Evolutionary conservation across 1,140 invertebrate genomes (phyloP).

Genomic region (Aphelinus certus): DNA sequence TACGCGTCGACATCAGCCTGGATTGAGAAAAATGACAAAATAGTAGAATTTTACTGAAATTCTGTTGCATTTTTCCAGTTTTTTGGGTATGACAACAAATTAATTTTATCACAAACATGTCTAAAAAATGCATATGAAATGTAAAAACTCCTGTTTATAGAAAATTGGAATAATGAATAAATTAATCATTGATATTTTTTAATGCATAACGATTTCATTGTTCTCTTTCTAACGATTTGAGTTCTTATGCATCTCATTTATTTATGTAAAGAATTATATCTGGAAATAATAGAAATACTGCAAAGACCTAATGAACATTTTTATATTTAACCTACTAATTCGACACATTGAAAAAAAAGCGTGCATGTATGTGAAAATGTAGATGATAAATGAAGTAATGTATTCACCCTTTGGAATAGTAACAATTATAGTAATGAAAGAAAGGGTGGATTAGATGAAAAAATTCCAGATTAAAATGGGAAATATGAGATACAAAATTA

Average conservation of each 20-base stretch:
- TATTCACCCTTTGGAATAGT: slow-evolving; percentile 35
- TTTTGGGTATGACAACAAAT: slow-evolving; percentile 17
- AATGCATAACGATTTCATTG: no score
- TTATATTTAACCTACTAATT: slow-evolving; percentile 49
- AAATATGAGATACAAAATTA: slow-evolving; percentile 28
- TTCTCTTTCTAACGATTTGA: no score
- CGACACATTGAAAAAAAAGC: slow-evolving; percentile 25
- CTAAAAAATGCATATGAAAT: not conserved
- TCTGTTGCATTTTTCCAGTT: slow-evolving; percentile 33
- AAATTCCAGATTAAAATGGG: slow-evolving; percentile 16
- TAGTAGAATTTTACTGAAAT: slow-evolving; percentile 34
- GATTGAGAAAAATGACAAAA: not conserved
- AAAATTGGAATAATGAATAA: slow-evolving; percentile 10
- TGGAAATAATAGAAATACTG: slow-evolving; percentile 40
- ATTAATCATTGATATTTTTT: no score
- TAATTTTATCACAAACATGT: not conserved
- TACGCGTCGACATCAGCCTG: slow-evolving; percentile 27
- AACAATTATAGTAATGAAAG: slow-evolving; percentile 42
- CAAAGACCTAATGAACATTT: slow-evolving; percentile 45
- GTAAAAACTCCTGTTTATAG: slow-evolving; percentile 12
- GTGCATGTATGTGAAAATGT: slow-evolving; percentile 32
- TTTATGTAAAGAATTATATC: no score
- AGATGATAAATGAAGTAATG: slow-evolving; percentile 28
- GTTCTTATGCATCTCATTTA: no score
- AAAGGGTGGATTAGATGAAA: slow-evolving; percentile 8